A percentile compares a stretch with the other conserved stretches of the same genome.
These are phyloP conservation scores for Raphicerus campestris DNA, from an alignment of 2,113 vertebrate species.

Conservation along the genomic window DNA sequence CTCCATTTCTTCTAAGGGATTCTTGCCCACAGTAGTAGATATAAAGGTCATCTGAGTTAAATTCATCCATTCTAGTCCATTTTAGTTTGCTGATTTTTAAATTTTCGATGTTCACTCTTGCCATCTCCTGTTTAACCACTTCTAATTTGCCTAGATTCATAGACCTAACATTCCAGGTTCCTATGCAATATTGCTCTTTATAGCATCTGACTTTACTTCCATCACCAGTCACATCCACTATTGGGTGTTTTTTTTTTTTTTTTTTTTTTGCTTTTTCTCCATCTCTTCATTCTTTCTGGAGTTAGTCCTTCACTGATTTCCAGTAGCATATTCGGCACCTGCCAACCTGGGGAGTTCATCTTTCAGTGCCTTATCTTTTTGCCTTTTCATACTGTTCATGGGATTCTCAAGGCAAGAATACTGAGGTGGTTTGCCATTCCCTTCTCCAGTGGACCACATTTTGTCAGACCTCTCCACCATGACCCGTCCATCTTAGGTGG, in stretches of 20 bases:
- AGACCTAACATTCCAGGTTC: too few relatives aligned
- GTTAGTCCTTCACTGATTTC: background rate
- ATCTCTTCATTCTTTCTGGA: background rate
- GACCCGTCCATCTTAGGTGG: background rate
- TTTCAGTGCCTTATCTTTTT: background rate
- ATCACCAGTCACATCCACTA: background rate
- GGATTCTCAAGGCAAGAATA: background rate
- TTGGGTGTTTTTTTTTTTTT: background rate
- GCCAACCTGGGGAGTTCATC: background rate
- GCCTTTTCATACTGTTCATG: background rate
- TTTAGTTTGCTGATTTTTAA: too few relatives aligned
- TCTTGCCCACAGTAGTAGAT: too few relatives aligned
- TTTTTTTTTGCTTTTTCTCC: background rate
- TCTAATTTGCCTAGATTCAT: too few relatives aligned
- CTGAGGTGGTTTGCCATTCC: background rate
- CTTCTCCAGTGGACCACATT: background rate
- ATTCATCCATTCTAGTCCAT: too few relatives aligned
- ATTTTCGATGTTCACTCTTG: too few relatives aligned
- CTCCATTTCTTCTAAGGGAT: too few relatives aligned
- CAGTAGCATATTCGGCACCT: background rate
- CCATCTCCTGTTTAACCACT: too few relatives aligned
- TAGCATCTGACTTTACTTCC: background rate
- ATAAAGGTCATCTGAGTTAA: too few relatives aligned
- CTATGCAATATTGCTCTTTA: too few relatives aligned
- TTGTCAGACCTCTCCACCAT: background rate